phyloP scores from a whole-genome alignment of 2,797 vertebrate genomes.

The Avahi laniger region DNA sequence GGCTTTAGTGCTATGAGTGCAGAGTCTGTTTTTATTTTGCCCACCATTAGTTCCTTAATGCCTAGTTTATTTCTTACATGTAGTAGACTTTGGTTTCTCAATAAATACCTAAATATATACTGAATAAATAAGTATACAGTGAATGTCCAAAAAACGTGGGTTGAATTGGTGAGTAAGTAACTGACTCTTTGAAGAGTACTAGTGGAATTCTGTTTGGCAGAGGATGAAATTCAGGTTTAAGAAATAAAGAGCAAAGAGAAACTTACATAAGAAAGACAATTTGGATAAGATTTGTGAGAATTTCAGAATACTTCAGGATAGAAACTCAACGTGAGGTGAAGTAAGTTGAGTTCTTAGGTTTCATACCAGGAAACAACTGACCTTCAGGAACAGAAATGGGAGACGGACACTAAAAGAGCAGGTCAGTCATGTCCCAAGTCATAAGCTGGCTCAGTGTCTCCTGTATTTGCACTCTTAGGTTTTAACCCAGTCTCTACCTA shows the following conservation, averaged over 20 bases:
- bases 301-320: neutral
- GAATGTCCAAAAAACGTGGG: neutral
- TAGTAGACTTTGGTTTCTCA: neutral
- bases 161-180: neutral
- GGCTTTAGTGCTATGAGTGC: neutral
- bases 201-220: neutral
- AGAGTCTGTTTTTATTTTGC: neutral
- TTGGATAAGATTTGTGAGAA: neutral
- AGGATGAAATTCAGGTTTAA: neutral
- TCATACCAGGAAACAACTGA: neutral
- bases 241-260: neutral
- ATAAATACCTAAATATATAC: neutral
- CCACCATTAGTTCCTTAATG: neutral
- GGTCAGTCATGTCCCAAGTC: neutral
- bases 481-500: neutral
- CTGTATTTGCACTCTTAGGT: neutral
- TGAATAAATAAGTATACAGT: neutral
- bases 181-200: neutral
- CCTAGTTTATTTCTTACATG: neutral
- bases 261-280: neutral
- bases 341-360: neutral
- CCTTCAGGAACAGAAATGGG: neutral
- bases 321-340: neutral
- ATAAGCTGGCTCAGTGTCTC: neutral
- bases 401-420: neutral